phyloP scores from a whole-genome alignment of 2,113 vertebrate species.

The Sinosuthora webbiana region DNA sequence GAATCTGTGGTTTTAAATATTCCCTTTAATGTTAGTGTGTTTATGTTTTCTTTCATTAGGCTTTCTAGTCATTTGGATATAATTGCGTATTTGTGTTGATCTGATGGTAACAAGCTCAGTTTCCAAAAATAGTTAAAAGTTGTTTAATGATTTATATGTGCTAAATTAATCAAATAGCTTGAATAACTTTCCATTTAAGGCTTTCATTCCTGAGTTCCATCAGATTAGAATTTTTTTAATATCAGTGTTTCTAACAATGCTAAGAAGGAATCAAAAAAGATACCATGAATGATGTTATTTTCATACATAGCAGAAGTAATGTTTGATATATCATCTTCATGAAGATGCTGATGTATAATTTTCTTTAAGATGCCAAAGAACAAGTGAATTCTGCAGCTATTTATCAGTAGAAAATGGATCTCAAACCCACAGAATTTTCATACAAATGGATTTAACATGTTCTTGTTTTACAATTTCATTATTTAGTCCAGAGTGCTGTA shows the following conservation, averaged over 20 bases:
- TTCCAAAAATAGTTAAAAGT: neutral
- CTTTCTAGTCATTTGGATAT: neutral
- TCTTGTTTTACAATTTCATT: neutral
- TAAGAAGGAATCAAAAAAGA: neutral
- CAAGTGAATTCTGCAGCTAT: neutral
- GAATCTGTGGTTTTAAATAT: neutral
- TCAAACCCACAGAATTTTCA: neutral
- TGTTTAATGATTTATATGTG: neutral
- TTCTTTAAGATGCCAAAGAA: neutral
- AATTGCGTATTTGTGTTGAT: neutral
- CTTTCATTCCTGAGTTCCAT: neutral
- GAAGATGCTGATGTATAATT: neutral
- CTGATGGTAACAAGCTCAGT: neutral
- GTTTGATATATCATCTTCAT: neutral
- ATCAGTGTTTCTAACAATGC: neutral
- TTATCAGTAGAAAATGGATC: neutral
- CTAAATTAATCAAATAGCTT: constrained; percentile 11
- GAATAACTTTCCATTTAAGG: constrained; percentile 40
- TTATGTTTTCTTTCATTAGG: neutral
- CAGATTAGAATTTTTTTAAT: neutral
- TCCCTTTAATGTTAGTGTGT: neutral
- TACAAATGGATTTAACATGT: neutral
- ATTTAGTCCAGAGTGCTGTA: neutral
- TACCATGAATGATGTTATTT: neutral
- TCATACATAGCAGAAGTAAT: neutral